These are phyloP conservation scores for Platyscelio sp. DNA, from an alignment of 2,888 invertebrate genomes.

Conservation along the genomic window DNA sequence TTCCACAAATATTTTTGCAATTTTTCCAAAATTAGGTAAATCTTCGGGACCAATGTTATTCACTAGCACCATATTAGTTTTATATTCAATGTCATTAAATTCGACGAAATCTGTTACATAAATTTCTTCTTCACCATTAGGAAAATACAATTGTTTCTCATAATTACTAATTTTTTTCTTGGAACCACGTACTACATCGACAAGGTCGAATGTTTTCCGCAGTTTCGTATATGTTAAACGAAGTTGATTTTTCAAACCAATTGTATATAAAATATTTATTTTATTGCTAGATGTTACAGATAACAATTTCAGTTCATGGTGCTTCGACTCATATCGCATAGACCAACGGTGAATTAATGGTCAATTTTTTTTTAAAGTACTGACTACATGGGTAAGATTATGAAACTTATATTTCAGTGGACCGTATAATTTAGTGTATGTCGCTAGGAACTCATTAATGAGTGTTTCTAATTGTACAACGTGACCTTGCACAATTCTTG, in stretches of 20 bases:
- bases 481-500: slow-evolving; percentile 6
- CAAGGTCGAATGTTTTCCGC: not conserved
- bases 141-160: slow-evolving; percentile 19
- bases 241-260: slow-evolving; percentile 1
- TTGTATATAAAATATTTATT: slow-evolving; percentile 3
- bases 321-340: slow-evolving; percentile 29
- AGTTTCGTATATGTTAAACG: slow-evolving; percentile 18
- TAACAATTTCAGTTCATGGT: slow-evolving; percentile 2
- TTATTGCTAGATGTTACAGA: slow-evolving; percentile 5
- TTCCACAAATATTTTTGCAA: slow-evolving; percentile 17
- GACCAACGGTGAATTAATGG: slow-evolving; percentile 4
- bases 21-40: slow-evolving; percentile 22
- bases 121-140: not conserved
- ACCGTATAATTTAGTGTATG: slow-evolving; percentile 1
- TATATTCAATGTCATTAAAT: slow-evolving; percentile 7
- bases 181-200: not conserved
- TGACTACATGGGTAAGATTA: slow-evolving; percentile 16
- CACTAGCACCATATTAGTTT: not conserved
- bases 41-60: not conserved
- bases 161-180: slow-evolving; percentile 2
- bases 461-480: not conserved
- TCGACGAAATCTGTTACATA: not conserved
- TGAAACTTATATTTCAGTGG: slow-evolving; percentile 24
- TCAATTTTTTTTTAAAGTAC: slow-evolving; percentile 1
- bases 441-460: not conserved